phyloP scores from a whole-genome alignment of 2,797 vertebrate species.

The Lateolabrax maculatus region DNA sequence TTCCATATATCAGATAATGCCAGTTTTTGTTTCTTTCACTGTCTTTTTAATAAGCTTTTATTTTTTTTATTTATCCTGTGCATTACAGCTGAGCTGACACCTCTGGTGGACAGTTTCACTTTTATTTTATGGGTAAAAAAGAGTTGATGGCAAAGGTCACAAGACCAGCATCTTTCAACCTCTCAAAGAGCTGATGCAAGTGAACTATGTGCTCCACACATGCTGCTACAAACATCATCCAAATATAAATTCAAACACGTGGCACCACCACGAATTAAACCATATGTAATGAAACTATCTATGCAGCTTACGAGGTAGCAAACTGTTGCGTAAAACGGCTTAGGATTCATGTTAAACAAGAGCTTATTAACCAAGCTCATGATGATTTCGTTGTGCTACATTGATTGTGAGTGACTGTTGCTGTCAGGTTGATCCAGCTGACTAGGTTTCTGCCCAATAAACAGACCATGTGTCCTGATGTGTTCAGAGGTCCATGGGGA shows the following conservation, averaged over 20 bases:
- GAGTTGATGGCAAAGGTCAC: background rate
- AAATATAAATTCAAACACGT: too few relatives aligned
- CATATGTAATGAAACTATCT: too few relatives aligned
- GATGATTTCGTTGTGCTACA: background rate
- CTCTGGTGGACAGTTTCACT: too few relatives aligned
- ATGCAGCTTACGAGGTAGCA: too few relatives aligned
- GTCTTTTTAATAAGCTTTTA: too few relatives aligned
- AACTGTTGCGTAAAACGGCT: too few relatives aligned
- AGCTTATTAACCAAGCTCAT: too few relatives aligned
- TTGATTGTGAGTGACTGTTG: slow-evolving; percentile 5
- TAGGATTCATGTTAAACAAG: background rate
- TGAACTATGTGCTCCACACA: background rate
- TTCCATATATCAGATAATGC: too few relatives aligned
- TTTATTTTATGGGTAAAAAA: background rate
- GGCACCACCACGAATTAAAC: too few relatives aligned
- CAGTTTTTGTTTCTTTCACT: too few relatives aligned
- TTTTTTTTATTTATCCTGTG: too few relatives aligned
- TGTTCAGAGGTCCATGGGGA: slow-evolving; percentile 95
- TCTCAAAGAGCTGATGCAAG: background rate
- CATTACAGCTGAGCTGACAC: too few relatives aligned
- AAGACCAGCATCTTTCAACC: background rate
- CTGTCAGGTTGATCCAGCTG: slow-evolving; percentile 37
- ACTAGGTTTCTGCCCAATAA: slow-evolving; percentile 52
- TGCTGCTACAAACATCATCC: background rate
- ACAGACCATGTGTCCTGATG: slow-evolving; percentile 97